phyloP scores from a whole-genome alignment of 1,140 invertebrate species.

The Paraescarpia echinospica region DNA sequence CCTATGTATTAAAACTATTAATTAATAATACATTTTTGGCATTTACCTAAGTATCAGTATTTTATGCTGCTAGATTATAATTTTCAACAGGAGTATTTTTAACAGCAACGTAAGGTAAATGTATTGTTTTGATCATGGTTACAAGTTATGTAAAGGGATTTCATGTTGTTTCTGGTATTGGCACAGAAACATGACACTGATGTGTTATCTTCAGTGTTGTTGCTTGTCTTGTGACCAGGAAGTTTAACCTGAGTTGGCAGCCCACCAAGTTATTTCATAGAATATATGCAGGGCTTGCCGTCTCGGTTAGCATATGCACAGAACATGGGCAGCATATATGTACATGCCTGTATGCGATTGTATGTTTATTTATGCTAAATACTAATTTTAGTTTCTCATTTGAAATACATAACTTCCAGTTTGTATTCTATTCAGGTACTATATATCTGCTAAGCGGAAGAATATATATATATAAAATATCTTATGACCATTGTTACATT shows the following conservation, averaged over 20 bases:
- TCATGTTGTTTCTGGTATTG: not conserved
- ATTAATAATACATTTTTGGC: too few relatives aligned
- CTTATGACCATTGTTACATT: too few relatives aligned
- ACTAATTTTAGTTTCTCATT: too few relatives aligned
- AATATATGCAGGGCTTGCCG: not conserved
- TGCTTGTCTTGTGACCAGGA: not conserved
- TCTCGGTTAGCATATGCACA: not conserved
- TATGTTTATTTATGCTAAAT: not conserved
- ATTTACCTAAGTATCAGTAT: too few relatives aligned
- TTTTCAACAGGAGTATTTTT: not conserved
- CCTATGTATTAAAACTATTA: too few relatives aligned
- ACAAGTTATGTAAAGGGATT: not conserved
- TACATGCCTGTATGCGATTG: not conserved
- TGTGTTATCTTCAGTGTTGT: not conserved
- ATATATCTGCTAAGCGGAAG: too few relatives aligned
- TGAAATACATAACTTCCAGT: too few relatives aligned
- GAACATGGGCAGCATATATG: not conserved
- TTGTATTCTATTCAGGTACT: too few relatives aligned
- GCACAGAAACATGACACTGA: not conserved
- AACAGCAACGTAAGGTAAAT: not conserved
- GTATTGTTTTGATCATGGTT: not conserved
- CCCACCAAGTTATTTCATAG: not conserved
- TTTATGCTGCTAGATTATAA: too few relatives aligned
- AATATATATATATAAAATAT: too few relatives aligned
- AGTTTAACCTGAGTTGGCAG: not conserved